phyloP scores from a whole-genome alignment of 2,797 vertebrate species.

The Huso huso region DNA sequence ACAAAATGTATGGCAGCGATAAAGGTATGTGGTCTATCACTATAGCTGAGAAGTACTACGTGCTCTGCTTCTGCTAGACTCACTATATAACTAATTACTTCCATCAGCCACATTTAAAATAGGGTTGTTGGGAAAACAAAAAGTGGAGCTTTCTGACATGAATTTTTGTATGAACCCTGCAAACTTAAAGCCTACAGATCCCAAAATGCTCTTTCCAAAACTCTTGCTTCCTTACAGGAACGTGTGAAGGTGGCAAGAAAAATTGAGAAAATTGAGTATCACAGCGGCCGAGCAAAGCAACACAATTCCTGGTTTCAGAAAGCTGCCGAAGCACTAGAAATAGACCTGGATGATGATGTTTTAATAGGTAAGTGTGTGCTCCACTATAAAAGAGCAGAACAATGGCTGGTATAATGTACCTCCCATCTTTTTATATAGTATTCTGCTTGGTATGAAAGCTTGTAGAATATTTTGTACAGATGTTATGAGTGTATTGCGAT shows the following conservation, averaged over 20 bases:
- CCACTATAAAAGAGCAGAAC: slow-evolving; percentile 34
- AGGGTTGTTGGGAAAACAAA: too few relatives aligned
- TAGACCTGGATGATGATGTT: slow-evolving; percentile 83
- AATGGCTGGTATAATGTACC: neutral
- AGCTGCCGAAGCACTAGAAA: slow-evolving; percentile 68
- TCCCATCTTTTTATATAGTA: neutral
- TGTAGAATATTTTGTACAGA: neutral
- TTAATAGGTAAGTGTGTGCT: slow-evolving; percentile 71
- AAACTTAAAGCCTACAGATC: too few relatives aligned
- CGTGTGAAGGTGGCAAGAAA: slow-evolving; percentile 74
- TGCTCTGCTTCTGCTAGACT: too few relatives aligned
- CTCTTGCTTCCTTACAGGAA: slow-evolving; percentile 56
- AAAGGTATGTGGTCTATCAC: slow-evolving; percentile 60
- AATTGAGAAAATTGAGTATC: slow-evolving; percentile 88
- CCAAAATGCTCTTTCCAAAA: neutral
- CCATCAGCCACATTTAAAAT: too few relatives aligned
- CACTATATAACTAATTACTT: too few relatives aligned
- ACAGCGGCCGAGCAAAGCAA: slow-evolving; percentile 77
- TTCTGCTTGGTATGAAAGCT: neutral
- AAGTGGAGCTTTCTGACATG: too few relatives aligned
- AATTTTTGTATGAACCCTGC: too few relatives aligned
- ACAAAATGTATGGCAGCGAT: slow-evolving; percentile 74
- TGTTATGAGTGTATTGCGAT: too few relatives aligned
- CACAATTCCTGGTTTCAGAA: slow-evolving; percentile 90
- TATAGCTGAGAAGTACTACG: neutral